phyloP scores from a whole-genome alignment of 2,888 invertebrate species.

The Trichopria drosophilae region DNA sequence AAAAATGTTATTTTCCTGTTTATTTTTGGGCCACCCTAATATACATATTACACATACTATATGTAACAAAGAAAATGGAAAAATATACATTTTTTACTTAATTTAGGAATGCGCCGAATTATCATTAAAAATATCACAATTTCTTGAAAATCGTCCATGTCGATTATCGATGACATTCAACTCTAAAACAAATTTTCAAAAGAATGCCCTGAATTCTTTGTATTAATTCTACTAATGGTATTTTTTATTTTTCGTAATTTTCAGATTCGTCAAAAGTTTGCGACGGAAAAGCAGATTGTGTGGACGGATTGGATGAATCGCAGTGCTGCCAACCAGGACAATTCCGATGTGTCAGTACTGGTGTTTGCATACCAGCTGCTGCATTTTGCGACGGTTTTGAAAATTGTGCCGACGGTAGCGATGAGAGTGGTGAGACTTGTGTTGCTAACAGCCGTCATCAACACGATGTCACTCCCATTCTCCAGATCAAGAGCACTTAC shows the following conservation, averaged over 20 bases:
- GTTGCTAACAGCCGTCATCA: constrained; percentile 56
- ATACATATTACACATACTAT: too few species aligned
- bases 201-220: too few species aligned
- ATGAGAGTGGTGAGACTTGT: constrained; percentile 73
- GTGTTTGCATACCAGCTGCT: constrained; percentile 70
- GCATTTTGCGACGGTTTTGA: constrained; percentile 76
- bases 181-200: too few species aligned
- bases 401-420: constrained; percentile 80
- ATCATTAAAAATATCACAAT: too few species aligned
- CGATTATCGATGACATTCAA: too few species aligned
- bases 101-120: too few species aligned
- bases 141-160: too few species aligned
- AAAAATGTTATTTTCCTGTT: too few species aligned
- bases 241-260: constrained; percentile 28
- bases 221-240: too few species aligned
- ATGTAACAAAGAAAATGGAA: too few species aligned
- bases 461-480: constrained; percentile 47
- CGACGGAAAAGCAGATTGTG: constrained; percentile 69
- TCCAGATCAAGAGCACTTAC: constrained; percentile 61
- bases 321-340: constrained; percentile 67
- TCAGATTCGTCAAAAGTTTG: constrained; percentile 62
- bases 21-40: too few species aligned
- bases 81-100: too few species aligned
- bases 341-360: constrained; percentile 74
- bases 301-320: constrained; percentile 71